Base-by-base conservation (phyloP, 1,140 invertebrate species). In the Sogatella furcifera region DNA sequence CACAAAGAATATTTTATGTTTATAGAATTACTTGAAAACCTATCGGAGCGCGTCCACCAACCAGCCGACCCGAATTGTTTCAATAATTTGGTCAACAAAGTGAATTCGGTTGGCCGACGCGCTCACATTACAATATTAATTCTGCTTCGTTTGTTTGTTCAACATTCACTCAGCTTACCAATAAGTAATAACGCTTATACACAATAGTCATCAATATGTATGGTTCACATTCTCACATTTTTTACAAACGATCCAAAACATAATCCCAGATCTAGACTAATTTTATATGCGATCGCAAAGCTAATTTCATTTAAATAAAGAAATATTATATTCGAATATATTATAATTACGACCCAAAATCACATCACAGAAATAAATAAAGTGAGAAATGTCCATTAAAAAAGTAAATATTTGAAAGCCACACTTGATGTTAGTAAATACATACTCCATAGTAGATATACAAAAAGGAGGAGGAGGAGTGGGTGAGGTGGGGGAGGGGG, bases 1-100 rank as follows among this genome's bases (percentile, higher is more conserved):
- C 54, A 59, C 41, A 57, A 62, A 59, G 57, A 64, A 65, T 57
- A 61, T 62, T 62, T 57, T 43, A 62, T 46, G 61, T 57, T 65
- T 57, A 62, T 62, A 61, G 60, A 62, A 46, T 41, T 60, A 52
- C 24, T 60, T 60, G 38, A 60, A 60, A 60, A 49, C 46, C 46
- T 19, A 49, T 6, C 14, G 3, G 46, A 49, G 46, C 21, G 21
- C 34, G 34, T 13, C 34, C 8, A 38, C 34, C 34, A 38, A 10
- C 8, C 11, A 13, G 34, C 11, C 3, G 1, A 13, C 1, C 11
- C 1, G 5, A 38, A n/a, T n/a, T n/a, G n/a, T n/a, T n/a, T n/a
- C n/a, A n/a, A n/a, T n/a, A n/a, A n/a, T n/a, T n/a, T n/a, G n/a
- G n/a, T n/a, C n/a, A n/a, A n/a, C n/a, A n/a, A n/a, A n/a, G n/a